A percentile compares a stretch with the other conserved stretches of the same genome.
These are phyloP conservation scores for Neocloeon triangulifer DNA, from an alignment of 1,140 invertebrate species.

Conservation along the genomic window DNA sequence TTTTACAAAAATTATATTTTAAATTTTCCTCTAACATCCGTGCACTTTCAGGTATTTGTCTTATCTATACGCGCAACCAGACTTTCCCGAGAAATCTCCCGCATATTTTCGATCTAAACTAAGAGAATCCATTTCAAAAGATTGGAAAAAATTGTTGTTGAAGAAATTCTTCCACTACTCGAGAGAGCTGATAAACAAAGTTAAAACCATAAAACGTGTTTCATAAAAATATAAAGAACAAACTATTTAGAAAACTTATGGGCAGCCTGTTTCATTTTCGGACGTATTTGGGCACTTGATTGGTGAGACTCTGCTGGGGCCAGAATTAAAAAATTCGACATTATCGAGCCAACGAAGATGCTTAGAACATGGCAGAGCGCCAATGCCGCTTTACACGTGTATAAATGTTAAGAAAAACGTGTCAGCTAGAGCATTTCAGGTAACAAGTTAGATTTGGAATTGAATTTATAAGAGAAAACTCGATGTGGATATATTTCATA, in stretches of 20 bases:
- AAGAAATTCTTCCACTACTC: too few species aligned
- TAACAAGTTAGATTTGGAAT: constrained; percentile 4
- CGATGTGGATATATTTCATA: too few species aligned
- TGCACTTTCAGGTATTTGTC: constrained; percentile 15
- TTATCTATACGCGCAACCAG: constrained; percentile 17
- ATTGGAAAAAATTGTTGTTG: constrained; percentile 13
- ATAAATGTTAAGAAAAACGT: constrained; percentile 24
- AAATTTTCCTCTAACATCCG: not conserved
- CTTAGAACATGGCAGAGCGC: constrained; percentile 15
- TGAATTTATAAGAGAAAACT: too few species aligned
- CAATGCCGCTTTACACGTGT: constrained; percentile 23
- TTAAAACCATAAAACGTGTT: constrained; percentile 16
- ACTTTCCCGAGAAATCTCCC: constrained; percentile 15
- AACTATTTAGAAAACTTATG: too few species aligned
- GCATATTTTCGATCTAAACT: constrained; percentile 19
- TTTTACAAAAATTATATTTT: too few species aligned
- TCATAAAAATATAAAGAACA: constrained; percentile 16
- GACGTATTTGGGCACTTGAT: constrained; percentile 25
- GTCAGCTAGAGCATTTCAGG: constrained; percentile 22
- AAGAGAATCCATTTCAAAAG: constrained; percentile 17
- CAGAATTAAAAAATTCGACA: constrained; percentile 16
- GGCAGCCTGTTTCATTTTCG: constrained; percentile 24
- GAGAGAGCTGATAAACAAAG: constrained; percentile 14
- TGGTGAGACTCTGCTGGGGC: constrained; percentile 21
- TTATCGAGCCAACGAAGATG: constrained; percentile 17